Percentiles rank a stretch among this genome's conserved stretches.
Evolutionary conservation across 2,888 invertebrate species (phyloP).

Genomic region (Lycia hirtaria): DNA sequence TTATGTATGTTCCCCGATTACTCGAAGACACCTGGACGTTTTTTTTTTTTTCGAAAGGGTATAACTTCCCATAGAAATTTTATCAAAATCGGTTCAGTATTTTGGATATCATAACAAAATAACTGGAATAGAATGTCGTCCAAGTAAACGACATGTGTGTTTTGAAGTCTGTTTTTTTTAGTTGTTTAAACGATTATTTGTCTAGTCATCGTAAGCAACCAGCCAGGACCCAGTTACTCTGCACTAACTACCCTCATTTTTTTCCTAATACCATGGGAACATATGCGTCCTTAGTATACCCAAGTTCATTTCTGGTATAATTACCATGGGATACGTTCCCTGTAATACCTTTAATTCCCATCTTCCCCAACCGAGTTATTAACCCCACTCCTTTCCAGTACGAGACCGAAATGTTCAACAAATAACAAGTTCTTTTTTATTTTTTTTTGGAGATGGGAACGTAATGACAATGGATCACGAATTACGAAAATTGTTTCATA

Average conservation of each 20-base stretch:
- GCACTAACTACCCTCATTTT: neutral
- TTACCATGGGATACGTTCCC: constrained; percentile 32
- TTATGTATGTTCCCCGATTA: too few relatives aligned
- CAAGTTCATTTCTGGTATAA: constrained; percentile 10
- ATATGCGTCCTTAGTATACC: neutral
- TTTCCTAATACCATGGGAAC: neutral
- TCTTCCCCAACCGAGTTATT: constrained; percentile 41
- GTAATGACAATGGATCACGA: constrained; percentile 23
- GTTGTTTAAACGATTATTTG: too few relatives aligned
- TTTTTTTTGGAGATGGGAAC: constrained; percentile 24
- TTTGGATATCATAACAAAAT: too few relatives aligned
- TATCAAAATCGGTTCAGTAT: too few relatives aligned
- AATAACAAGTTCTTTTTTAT: constrained; percentile 13
- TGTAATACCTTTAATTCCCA: constrained; percentile 64
- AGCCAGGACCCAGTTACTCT: too few relatives aligned
- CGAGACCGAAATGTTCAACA: constrained; percentile 23
- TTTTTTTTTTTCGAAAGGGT: too few relatives aligned
- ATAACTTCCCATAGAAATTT: too few relatives aligned
- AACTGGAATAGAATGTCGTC: too few relatives aligned
- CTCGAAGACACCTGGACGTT: too few relatives aligned
- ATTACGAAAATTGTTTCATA: constrained; percentile 23
- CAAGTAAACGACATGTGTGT: too few relatives aligned
- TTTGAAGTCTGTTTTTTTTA: too few relatives aligned
- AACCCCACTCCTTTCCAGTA: constrained; percentile 13
- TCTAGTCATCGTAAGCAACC: too few relatives aligned